phyloP scores from a whole-genome alignment of 2,888 invertebrate species.

The Platycnemis pennipes region DNA sequence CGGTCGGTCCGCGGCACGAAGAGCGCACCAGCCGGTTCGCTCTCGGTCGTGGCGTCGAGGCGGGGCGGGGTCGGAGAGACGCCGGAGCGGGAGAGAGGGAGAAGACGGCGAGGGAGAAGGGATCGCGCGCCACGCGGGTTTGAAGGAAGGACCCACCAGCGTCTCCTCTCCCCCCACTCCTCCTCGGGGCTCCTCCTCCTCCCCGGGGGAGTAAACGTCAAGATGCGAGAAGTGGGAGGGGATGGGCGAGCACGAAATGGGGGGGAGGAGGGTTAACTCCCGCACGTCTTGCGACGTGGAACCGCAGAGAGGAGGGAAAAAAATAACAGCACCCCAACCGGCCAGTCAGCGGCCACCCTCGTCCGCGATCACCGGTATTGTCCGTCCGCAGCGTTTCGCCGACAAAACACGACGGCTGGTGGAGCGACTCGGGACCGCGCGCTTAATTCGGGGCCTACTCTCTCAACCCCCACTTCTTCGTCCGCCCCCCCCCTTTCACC shows the following conservation, averaged over 20 bases:
- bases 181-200: not conserved
- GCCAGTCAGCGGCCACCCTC: not conserved
- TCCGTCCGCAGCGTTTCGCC: not conserved
- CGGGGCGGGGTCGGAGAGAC: not conserved
- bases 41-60: not conserved
- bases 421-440: slow-evolving; percentile 30
- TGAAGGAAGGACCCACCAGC: not conserved
- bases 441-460: slow-evolving; percentile 5
- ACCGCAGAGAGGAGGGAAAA: not conserved
- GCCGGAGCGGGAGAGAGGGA: not conserved
- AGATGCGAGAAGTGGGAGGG: not conserved
- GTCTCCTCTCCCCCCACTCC: not conserved
- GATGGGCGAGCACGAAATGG: not conserved
- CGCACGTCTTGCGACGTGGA: not conserved
- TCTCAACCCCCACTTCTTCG: not conserved
- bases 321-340: not conserved
- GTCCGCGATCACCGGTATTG: not conserved
- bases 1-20: not conserved
- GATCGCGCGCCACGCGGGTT: not conserved
- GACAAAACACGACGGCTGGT: slow-evolving; percentile 7
- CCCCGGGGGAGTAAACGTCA: not conserved
- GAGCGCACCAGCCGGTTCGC: not conserved
- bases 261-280: not conserved
- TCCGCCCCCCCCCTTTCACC: not conserved
- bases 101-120: not conserved